Base-by-base conservation (phyloP, 2,888 invertebrate genomes). In the Amiota minor region DNA sequence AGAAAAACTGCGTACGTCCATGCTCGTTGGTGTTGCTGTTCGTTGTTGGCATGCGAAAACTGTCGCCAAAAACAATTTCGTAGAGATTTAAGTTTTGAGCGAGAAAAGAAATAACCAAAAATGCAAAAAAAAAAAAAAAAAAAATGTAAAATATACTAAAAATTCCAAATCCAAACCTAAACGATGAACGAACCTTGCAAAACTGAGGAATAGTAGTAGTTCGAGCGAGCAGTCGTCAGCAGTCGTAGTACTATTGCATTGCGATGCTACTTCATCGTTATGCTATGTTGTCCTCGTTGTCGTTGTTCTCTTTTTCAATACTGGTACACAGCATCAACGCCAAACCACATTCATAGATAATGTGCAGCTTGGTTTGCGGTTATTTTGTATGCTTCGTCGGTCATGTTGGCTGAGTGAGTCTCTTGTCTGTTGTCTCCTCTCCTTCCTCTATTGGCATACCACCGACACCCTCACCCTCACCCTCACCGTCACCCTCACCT, bases 51-150 rank as follows among this genome's bases (percentile, higher is more conserved):
- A 76, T 73, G 71, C 79, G 80, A 76, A 80, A 82, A 85, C 82
- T 84, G 82, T 83, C 82, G 84, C 85, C 84, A 85, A 84, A 85
- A 85, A 85, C 85, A 85, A 82, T 82, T 82, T 83, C 81, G 82
- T 76, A 80, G 76, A 84, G 82, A 84, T 83, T 83, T 82, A 84
- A 85, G 85, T 84, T 83, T 84, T 84, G 79, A 77, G 84, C 72
- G 78, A 81, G 55, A 69, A 70, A 70, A 70, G 16, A 55, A 55
- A 70, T 50, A 11, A 46, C 20, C 23, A 61, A 61, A 61, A 61
- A 20, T 20, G 20, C 16, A 61, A 12, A 71, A 71, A 75, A 70
- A 65, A 64, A 47, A 45, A 72, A 70, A 70, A 70, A 71, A 68
- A 47, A 20, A 62, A 35, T 11, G 20, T 45, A 20, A 46, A 65